Evolutionary conservation across 1,140 invertebrate species (phyloP).

Genomic region (Venustaconcha ellipsiformis): DNA sequence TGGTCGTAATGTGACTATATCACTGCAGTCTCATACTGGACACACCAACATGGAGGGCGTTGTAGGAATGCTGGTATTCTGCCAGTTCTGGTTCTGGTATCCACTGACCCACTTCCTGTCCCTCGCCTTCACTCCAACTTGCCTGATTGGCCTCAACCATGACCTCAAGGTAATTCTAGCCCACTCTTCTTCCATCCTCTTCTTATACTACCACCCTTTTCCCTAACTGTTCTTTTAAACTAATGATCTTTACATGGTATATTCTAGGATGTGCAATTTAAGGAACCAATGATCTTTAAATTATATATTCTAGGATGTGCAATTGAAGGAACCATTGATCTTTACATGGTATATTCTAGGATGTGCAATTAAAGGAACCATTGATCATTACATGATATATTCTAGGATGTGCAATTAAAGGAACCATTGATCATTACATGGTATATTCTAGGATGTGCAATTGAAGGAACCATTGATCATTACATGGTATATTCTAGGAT

Average conservation of each 20-base stretch:
- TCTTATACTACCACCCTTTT: background rate
- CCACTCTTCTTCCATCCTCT: background rate
- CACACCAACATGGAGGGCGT: constrained; percentile 98
- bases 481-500: too few relatives aligned
- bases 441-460: background rate
- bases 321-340: background rate
- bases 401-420: background rate
- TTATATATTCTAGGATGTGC: too few relatives aligned
- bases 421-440: background rate
- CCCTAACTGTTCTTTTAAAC: background rate
- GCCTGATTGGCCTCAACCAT: constrained; percentile 80
- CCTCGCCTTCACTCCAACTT: constrained; percentile 96
- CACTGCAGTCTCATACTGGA: constrained; percentile 94
- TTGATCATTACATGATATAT: too few relatives aligned
- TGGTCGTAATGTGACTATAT: constrained; percentile 96
- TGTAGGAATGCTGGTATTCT: constrained; percentile 98
- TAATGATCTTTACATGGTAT: background rate
- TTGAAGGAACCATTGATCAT: background rate
- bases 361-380: background rate
- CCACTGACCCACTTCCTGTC: constrained; percentile 96
- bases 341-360: background rate
- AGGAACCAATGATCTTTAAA: too few relatives aligned
- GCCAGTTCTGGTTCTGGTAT: constrained; percentile 99
- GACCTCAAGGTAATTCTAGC: constrained; percentile 22
- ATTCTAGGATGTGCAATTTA: background rate